Evolutionary conservation across 2,797 vertebrate genomes (phyloP), one percentile per base, ranked within the genome.

Genomic region (Sciurus carolinensis): DNA sequence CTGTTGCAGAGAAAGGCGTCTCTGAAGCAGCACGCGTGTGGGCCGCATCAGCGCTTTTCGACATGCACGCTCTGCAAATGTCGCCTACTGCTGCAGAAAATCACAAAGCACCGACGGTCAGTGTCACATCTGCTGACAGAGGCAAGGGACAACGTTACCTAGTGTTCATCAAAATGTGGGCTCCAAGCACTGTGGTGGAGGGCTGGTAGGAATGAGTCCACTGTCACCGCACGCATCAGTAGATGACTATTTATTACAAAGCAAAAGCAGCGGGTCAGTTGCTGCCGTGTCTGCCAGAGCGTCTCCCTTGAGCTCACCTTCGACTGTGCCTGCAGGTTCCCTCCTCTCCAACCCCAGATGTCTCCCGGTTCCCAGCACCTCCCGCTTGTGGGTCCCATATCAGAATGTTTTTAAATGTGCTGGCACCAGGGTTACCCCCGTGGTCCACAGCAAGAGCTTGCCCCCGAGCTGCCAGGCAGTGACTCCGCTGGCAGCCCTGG

Each of bases 241-340:
- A 97, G 97, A 98, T 97, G 97, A 94, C 94, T 96, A 36, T 96
- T 98, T 97, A 97, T 94, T 86, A 54, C n/a, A 59, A 95, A 96
- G 50, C 52, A 7, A 39, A 85, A 54, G 87, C n/a, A 91, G 33
- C 26, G 14, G 30, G 50, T 64, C 3, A 3, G 85, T 47, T 3
- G 0, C 13, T 3, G 47, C 79, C 90, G 77, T 28, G 13, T 59
- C 39, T 44, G 8, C 14, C 44, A 42, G 75, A 73, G 77, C 0
- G 39, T 83, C 50, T 26, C 7, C 92, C 28, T n/a, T 0, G 2
- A 2, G 75, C 42, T 96, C 75, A 75, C 93, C 50, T 54, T 80
- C 72, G 39, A 42, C 59, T 64, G 72, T 52, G 80, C 67, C 87
- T 67, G 81, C 52, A 7, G 0, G 1, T 3, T 59, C 18, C 75